phyloP scores from a whole-genome alignment of 1,140 invertebrate genomes.

The Phocides pigmalion region DNA sequence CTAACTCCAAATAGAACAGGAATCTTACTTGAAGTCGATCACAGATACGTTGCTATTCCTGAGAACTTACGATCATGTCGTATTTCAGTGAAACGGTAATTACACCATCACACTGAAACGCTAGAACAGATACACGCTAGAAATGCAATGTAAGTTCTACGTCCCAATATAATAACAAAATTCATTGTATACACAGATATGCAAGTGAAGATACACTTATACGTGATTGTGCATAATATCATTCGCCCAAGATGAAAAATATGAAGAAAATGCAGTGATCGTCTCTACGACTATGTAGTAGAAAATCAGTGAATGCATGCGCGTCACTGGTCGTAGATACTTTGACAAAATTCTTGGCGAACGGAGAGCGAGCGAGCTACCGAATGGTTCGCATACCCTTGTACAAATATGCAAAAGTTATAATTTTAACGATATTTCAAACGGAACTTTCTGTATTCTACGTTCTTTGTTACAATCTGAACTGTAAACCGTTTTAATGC shows the following conservation, averaged over 20 bases:
- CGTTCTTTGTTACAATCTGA: slow-evolving; percentile 8
- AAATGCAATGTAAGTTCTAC: too few relatives aligned
- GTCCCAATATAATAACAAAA: too few relatives aligned
- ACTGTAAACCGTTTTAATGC: slow-evolving; percentile 4
- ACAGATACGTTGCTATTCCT: too few relatives aligned
- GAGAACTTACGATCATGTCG: too few relatives aligned
- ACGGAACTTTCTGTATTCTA: slow-evolving; percentile 45
- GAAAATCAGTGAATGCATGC: slow-evolving; percentile 55
- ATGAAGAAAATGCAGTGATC: slow-evolving; percentile 22
- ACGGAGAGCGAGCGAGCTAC: slow-evolving; percentile 46
- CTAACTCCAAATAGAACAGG: too few relatives aligned
- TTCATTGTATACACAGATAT: too few relatives aligned
- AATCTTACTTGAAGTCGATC: too few relatives aligned
- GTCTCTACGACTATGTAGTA: slow-evolving; percentile 14
- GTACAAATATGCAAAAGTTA: slow-evolving; percentile 68
- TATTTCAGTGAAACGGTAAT: too few relatives aligned
- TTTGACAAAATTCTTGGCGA: slow-evolving; percentile 71
- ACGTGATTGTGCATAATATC: slow-evolving; percentile 11
- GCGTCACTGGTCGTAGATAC: slow-evolving; percentile 54
- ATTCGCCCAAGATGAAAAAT: neutral
- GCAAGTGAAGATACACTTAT: neutral
- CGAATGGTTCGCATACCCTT: slow-evolving; percentile 65
- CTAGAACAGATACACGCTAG: too few relatives aligned
- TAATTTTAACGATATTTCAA: slow-evolving; percentile 66
- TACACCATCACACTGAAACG: too few relatives aligned